Percentiles rank a stretch among this genome's conserved stretches.
Conservation (phyloP, 2,113 vertebrate species). For the Ctenomys sociabilis region DNA sequence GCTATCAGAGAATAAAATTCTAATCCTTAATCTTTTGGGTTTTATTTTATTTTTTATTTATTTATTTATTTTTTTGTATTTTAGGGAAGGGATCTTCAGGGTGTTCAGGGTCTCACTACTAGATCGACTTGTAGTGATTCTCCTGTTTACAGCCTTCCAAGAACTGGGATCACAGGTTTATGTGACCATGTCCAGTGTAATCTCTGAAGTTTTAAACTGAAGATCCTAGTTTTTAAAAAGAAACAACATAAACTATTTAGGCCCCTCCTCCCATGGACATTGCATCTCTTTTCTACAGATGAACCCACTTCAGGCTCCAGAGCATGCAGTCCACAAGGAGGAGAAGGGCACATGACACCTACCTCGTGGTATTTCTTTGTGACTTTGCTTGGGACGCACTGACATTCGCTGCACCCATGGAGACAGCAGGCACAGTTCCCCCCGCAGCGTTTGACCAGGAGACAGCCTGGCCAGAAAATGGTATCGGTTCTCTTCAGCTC, state of each 20-base stretch:
- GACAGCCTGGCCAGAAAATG: conserved; percentile 98
- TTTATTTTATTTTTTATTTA: no score
- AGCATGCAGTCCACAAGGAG: neutral
- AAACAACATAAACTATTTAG: neutral
- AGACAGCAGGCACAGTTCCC: conserved; percentile 98
- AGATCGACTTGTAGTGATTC: no score
- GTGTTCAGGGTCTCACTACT: no score
- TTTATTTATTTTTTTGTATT: no score
- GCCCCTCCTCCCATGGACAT: no score
- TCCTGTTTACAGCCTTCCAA: no score
- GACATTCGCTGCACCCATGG: conserved; percentile 94
- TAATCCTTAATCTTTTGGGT: neutral
- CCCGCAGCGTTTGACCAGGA: conserved; percentile 97
- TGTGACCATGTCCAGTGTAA: neutral
- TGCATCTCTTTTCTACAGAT: neutral
- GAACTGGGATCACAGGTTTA: no score
- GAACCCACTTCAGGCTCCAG: neutral
- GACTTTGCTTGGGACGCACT: conserved; percentile 93
- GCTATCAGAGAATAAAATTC: neutral
- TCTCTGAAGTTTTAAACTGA: neutral
- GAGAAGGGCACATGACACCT: neutral
- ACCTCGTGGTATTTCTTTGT: conserved; percentile 98
- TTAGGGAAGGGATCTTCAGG: no score
- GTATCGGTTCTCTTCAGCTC: conserved; percentile 95
- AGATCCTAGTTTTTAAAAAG: neutral